phyloP scores from a whole-genome alignment of 1,140 invertebrate species.

The Cydia amplana region DNA sequence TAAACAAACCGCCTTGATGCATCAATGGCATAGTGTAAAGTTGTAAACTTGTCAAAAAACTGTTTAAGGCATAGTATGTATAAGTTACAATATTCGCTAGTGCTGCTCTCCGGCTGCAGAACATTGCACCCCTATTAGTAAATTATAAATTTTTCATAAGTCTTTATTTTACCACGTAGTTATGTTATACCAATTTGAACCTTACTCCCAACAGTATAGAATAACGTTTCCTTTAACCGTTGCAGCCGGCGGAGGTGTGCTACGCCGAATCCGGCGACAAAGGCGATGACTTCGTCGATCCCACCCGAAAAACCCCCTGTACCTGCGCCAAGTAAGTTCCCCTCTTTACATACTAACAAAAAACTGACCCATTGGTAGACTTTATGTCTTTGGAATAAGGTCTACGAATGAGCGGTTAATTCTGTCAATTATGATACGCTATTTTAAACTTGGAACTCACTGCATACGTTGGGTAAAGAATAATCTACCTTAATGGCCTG shows the following conservation, averaged over 20 bases:
- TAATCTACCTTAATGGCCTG: background rate
- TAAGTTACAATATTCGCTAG: too few species aligned
- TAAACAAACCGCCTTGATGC: too few species aligned
- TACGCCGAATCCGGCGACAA: slow-evolving; percentile 58
- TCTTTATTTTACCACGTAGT: background rate
- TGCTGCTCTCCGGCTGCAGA: too few species aligned
- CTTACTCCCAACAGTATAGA: background rate
- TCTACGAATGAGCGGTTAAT: background rate
- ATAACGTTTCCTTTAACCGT: slow-evolving; percentile 26
- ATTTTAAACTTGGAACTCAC: background rate
- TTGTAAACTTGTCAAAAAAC: too few species aligned
- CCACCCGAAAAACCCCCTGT: slow-evolving; percentile 89
- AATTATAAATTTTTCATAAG: too few species aligned
- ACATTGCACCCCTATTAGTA: too few species aligned
- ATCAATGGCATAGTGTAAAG: too few species aligned
- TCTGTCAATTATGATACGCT: background rate
- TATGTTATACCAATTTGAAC: background rate
- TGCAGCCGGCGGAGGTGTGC: slow-evolving; percentile 78
- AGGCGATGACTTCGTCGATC: slow-evolving; percentile 90
- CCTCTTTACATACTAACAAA: slow-evolving; percentile 33
- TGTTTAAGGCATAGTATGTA: too few species aligned
- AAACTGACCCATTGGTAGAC: background rate
- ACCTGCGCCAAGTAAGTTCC: slow-evolving; percentile 87
- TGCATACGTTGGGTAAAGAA: background rate
- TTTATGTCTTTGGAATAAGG: background rate